phyloP scores from a whole-genome alignment of 1,140 invertebrate genomes.

The Triops cancriformis region DNA sequence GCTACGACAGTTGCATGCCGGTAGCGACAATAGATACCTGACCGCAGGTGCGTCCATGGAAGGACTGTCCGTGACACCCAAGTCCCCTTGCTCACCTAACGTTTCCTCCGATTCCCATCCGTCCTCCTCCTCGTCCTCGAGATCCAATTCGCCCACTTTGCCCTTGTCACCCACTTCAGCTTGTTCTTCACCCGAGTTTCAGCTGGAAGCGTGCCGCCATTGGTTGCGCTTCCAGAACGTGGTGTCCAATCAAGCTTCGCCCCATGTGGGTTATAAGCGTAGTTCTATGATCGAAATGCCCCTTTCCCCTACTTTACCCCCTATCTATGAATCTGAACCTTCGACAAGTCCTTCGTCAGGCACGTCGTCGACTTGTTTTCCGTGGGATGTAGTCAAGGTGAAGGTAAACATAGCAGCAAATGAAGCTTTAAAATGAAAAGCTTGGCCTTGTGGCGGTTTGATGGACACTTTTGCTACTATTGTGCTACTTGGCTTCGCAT shows the following conservation, averaged over 20 bases:
- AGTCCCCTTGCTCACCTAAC: background rate
- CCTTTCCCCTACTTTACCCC: background rate
- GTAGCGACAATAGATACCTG: background rate
- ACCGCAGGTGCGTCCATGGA: background rate
- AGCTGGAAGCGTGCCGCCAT: background rate
- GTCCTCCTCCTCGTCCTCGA: background rate
- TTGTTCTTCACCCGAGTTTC: background rate
- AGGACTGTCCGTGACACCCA: background rate
- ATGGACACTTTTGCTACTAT: too few relatives aligned
- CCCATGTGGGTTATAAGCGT: background rate
- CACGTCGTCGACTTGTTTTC: background rate
- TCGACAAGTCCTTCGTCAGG: background rate
- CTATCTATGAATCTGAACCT: conserved; percentile 4
- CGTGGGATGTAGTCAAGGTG: conserved; percentile 1
- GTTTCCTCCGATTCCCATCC: background rate
- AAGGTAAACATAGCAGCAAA: background rate
- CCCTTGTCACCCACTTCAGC: background rate
- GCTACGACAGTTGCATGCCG: background rate
- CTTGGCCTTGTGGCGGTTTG: background rate
- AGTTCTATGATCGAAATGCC: background rate
- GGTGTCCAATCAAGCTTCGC: background rate
- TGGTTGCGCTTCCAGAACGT: background rate
- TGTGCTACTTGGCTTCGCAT: too few relatives aligned
- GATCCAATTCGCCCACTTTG: background rate
- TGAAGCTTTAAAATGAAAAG: background rate